These are phyloP conservation scores for Thamnaconus septentrionalis DNA, from an alignment of 2,113 vertebrate species.

Conservation along the genomic window DNA sequence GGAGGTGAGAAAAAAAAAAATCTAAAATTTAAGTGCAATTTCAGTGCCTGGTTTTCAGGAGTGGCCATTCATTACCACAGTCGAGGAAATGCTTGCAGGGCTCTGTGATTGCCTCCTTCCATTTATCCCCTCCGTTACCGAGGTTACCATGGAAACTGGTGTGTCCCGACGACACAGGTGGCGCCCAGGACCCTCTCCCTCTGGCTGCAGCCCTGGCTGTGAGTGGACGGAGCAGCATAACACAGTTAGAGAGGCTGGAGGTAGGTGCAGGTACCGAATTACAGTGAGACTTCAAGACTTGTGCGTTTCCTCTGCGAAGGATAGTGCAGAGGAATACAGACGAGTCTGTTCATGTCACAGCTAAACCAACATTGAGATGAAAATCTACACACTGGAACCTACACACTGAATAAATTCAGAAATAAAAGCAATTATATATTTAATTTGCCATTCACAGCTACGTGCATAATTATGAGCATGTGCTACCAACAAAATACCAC, in stretches of 20 bases:
- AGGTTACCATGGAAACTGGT: constrained; percentile 77
- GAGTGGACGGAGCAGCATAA: neutral
- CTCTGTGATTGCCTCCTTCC: constrained; percentile 70
- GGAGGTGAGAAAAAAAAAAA: too few relatives aligned
- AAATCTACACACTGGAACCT: too few relatives aligned
- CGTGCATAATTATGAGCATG: neutral
- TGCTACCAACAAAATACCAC: too few relatives aligned
- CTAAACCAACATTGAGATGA: too few relatives aligned
- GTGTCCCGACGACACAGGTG: constrained; percentile 39
- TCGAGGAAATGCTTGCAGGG: constrained; percentile 52
- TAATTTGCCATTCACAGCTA: neutral
- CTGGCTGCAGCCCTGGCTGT: constrained; percentile 9
- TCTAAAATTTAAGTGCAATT: too few relatives aligned
- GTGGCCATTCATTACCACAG: constrained; percentile 43
- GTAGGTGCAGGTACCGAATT: neutral
- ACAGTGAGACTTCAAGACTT: neutral
- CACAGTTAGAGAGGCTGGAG: neutral
- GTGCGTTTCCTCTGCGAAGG: too few relatives aligned
- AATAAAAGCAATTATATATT: too few relatives aligned
- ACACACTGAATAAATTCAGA: too few relatives aligned
- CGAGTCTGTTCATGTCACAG: too few relatives aligned
- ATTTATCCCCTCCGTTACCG: constrained; percentile 64
- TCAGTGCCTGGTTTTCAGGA: constrained; percentile 19
- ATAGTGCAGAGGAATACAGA: too few relatives aligned
- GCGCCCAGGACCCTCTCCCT: constrained; percentile 29